These are phyloP conservation scores for Tupaia tana DNA, from an alignment of 2,113 vertebrate species.

Conservation along the genomic window DNA sequence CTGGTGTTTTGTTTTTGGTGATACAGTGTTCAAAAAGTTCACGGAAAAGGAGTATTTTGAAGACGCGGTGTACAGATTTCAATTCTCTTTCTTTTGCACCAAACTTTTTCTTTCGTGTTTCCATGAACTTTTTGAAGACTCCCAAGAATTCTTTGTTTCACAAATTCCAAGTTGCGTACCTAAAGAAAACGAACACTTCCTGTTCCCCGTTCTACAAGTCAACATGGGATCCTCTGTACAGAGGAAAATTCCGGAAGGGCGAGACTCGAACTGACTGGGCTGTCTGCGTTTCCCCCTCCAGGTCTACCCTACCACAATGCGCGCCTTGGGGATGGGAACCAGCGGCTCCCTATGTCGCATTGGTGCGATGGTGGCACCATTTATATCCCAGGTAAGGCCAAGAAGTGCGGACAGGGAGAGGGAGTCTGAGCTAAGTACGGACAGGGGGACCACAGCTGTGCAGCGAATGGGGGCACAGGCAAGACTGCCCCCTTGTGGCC, in stretches of 20 bases:
- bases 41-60: too few species aligned
- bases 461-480: not conserved
- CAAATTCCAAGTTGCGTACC: not conserved
- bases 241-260: fast-evolving
- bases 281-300: slow-evolving; percentile 61
- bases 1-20: not conserved
- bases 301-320: slow-evolving; percentile 95
- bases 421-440: not conserved
- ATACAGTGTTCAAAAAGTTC: too few species aligned
- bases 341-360: slow-evolving; percentile 95
- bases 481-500: not conserved
- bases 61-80: too few species aligned
- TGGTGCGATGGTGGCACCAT: slow-evolving; percentile 96
- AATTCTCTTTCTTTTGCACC: too few species aligned
- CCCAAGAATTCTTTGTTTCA: not conserved
- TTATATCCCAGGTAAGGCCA: slow-evolving; percentile 90
- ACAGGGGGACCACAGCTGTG: too few species aligned
- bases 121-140: too few species aligned
- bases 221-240: fast-evolving
- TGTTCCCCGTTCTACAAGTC: not conserved
- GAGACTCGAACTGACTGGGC: fast-evolving
- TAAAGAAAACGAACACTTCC: not conserved
- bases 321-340: slow-evolving; percentile 95
- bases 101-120: too few species aligned
- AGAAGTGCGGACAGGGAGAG: not conserved